Evolutionary conservation across 2,888 invertebrate genomes (phyloP).

Genomic region (Drosophila anomelani): DNA sequence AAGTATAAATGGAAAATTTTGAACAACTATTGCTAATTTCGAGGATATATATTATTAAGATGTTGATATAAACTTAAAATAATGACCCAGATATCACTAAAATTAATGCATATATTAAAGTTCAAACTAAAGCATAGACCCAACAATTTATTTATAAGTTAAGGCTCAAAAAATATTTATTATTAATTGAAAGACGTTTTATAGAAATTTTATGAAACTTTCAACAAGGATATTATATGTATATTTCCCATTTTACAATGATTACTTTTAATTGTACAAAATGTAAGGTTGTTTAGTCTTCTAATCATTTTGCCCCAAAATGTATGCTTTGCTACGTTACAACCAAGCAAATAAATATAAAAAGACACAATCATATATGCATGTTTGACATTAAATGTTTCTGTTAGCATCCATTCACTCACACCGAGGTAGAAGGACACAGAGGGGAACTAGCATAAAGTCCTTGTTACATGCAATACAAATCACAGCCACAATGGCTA

Average conservation of each 20-base stretch:
- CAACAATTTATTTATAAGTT: no score
- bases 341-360: neutral
- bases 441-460: conserved; percentile 8
- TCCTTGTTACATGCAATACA: conserved; percentile 24
- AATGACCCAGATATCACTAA: neutral
- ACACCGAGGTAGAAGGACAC: neutral
- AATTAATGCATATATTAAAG: neutral
- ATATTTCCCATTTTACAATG: no score
- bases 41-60: conserved; percentile 1
- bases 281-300: neutral
- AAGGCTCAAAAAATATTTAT: neutral
- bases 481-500: conserved; percentile 28
- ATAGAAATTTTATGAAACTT: neutral
- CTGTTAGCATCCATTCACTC: conserved; percentile 12
- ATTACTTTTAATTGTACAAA: no score
- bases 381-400: neutral
- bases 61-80: neutral
- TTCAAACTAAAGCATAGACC: neutral
- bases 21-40: conserved; percentile 47
- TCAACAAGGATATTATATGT: no score
- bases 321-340: conserved; percentile 3
- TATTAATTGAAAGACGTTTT: neutral
- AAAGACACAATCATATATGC: conserved; percentile 1
- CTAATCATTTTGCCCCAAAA: conserved; percentile 5
- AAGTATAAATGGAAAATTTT: conserved; percentile 82